phyloP scores from a whole-genome alignment of 2,113 vertebrate species.

The Lota lota region DNA sequence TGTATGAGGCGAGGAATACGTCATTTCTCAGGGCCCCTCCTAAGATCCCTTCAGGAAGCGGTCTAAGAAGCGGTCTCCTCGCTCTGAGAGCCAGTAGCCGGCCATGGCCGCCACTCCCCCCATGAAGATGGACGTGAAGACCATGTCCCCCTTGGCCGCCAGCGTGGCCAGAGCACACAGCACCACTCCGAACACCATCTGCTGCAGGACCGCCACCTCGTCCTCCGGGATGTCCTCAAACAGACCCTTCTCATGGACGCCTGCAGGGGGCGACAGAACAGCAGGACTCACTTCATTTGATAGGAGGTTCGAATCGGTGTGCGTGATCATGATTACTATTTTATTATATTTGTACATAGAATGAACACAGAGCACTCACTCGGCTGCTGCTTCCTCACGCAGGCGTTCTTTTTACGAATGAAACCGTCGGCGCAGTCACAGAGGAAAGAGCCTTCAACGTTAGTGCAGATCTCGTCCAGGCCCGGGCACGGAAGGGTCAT shows the following conservation, averaged over 20 bases:
- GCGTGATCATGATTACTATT: no score
- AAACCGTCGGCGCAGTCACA: constrained; percentile 83
- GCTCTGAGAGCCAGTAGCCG: constrained; percentile 92
- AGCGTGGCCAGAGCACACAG: constrained; percentile 90
- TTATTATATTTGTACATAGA: no score
- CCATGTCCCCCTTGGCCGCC: constrained; percentile 93
- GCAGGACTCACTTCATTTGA: not conserved
- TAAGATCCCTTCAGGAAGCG: constrained; percentile 79
- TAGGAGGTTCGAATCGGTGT: no score
- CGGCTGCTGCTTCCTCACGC: constrained; percentile 76
- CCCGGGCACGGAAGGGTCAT: constrained; percentile 76
- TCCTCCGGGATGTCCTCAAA: constrained; percentile 92
- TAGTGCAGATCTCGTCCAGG: constrained; percentile 81
- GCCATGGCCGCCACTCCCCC: constrained; percentile 88
- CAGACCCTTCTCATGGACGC: constrained; percentile 78
- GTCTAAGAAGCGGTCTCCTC: constrained; percentile 81
- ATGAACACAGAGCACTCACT: constrained; percentile 61
- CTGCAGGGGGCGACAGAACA: constrained; percentile 55
- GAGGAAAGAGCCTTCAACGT: constrained; percentile 83
- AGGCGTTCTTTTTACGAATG: constrained; percentile 63
- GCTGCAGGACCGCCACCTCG: constrained; percentile 92
- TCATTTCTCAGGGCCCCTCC: not conserved
- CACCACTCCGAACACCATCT: constrained; percentile 94
- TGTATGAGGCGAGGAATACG: no score
- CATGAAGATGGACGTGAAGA: constrained; percentile 94